Evolutionary conservation across 2,888 invertebrate species (phyloP).

Genomic region (Apantesis nais): DNA sequence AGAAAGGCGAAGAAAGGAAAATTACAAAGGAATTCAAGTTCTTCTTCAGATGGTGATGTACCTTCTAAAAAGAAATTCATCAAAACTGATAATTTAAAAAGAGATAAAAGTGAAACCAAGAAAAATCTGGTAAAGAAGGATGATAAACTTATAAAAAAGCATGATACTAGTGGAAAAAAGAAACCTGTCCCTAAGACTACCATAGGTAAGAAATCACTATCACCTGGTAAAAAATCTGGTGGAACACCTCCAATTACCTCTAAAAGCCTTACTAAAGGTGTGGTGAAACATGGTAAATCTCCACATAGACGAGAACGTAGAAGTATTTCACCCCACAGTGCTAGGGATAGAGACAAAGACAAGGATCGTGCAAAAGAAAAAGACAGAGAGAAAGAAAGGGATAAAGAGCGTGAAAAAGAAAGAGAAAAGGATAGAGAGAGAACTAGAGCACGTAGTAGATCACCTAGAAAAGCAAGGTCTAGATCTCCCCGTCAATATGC

Average conservation of each 20-base stretch:
- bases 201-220: constrained; percentile 79
- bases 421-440: constrained; percentile 84
- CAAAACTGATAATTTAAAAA: constrained; percentile 72
- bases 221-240: constrained; percentile 81
- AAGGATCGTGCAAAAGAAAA: constrained; percentile 74
- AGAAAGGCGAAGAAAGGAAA: constrained; percentile 84
- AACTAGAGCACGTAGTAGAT: constrained; percentile 78
- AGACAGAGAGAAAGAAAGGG: constrained; percentile 77
- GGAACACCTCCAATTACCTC: constrained; percentile 82
- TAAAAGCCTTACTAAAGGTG: constrained; percentile 71
- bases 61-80: constrained; percentile 83
- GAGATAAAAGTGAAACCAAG: constrained; percentile 77
- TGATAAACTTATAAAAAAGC: constrained; percentile 73
- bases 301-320: constrained; percentile 76
- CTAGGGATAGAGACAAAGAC: constrained; percentile 82
- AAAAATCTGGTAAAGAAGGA: constrained; percentile 77
- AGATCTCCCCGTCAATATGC: constrained; percentile 77
- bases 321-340: constrained; percentile 72
- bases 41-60: constrained; percentile 88
- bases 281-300: constrained; percentile 77
- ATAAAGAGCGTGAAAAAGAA: constrained; percentile 82
- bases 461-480: constrained; percentile 78
- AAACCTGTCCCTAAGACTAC: constrained; percentile 68
- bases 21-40: constrained; percentile 86
- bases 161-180: constrained; percentile 65